phyloP scores from a whole-genome alignment of 2,113 vertebrate species.

The Cettia cetti region DNA sequence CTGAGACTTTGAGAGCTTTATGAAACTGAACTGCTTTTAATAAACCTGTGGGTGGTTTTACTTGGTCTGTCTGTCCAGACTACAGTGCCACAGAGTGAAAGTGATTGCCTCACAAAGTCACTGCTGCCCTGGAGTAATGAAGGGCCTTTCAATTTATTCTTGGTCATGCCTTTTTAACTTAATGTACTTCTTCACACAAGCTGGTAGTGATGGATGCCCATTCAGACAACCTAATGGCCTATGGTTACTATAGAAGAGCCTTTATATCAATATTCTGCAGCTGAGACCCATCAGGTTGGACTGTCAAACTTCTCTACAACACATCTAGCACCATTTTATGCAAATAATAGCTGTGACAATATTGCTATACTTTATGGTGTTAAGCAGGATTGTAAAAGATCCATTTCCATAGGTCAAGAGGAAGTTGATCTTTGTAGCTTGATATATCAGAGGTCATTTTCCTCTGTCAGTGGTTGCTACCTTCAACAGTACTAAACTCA shows the following conservation, averaged over 20 bases:
- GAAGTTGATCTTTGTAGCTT: constrained; percentile 25
- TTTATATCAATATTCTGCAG: constrained; percentile 39
- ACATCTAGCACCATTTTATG: constrained; percentile 32
- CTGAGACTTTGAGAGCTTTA: not conserved
- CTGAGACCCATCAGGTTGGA: not conserved
- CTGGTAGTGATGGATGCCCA: constrained; percentile 52
- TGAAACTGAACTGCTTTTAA: not conserved
- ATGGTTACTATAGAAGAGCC: constrained; percentile 25
- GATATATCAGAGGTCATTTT: constrained; percentile 3
- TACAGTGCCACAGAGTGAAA: not conserved
- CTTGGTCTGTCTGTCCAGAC: not conserved
- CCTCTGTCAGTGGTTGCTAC: not conserved
- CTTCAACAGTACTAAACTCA: not conserved
- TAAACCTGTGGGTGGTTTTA: not conserved
- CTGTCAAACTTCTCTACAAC: constrained; percentile 7
- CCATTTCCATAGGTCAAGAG: constrained; percentile 30
- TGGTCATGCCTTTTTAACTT: constrained; percentile 59
- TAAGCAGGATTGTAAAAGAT: not conserved
- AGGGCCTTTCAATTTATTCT: constrained; percentile 54
- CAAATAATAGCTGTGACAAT: constrained; percentile 13
- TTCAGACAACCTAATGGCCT: constrained; percentile 56
- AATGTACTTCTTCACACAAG: constrained; percentile 58
- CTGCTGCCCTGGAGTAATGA: not conserved
- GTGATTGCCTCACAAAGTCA: not conserved
- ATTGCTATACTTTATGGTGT: not conserved